A percentile compares a stretch with the other conserved stretches of the same genome.
Evolutionary conservation across 2,113 vertebrate genomes (phyloP).

Genomic region (Meleagris gallopavo): DNA sequence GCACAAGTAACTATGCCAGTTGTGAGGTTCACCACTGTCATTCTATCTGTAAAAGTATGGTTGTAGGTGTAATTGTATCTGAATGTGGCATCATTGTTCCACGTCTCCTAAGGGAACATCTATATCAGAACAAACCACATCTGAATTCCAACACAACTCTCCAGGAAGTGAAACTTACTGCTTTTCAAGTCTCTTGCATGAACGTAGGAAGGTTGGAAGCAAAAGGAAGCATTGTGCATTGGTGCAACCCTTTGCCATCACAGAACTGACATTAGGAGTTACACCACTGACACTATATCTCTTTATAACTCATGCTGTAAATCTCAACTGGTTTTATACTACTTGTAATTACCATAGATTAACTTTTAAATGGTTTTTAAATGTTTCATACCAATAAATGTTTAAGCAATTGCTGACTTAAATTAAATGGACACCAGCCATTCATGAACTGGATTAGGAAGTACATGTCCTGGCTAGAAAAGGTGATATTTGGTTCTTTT

Average conservation of each 20-base stretch:
- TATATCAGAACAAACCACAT: not conserved
- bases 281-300: not conserved
- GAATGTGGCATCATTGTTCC: not conserved
- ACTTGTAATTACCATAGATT: not conserved
- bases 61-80: not conserved
- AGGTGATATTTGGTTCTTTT: not conserved
- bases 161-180: not conserved
- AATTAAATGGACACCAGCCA: not conserved
- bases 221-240: not conserved
- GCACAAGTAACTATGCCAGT: not conserved
- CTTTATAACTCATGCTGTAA: not conserved
- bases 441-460: not conserved
- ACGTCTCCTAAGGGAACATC: not conserved
- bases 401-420: not conserved
- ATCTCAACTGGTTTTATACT: not conserved
- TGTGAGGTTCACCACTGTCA: not conserved
- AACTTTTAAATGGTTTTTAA: not conserved
- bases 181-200: not conserved
- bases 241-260: not conserved
- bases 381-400: not conserved
- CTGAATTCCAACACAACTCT: not conserved
- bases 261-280: not conserved
- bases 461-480: not conserved
- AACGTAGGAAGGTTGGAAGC: not conserved
- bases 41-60: not conserved